These are phyloP conservation scores for Meteorus sp. DNA, from an alignment of 1,140 invertebrate genomes.

Conservation along the genomic window DNA sequence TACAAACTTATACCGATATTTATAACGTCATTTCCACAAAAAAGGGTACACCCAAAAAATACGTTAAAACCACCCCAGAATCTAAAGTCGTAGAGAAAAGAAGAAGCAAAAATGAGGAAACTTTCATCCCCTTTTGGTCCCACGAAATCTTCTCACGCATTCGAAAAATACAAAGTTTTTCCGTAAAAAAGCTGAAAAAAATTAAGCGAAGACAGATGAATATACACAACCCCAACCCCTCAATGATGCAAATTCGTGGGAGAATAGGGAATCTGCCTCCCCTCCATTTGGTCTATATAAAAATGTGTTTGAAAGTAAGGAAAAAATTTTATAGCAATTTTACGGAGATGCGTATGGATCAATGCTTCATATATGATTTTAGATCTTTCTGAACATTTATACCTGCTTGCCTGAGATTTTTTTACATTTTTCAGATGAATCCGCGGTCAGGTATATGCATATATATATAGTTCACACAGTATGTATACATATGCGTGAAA, in stretches of 20 bases:
- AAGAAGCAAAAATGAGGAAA: too few relatives aligned
- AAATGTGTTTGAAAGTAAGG: conserved; percentile 12
- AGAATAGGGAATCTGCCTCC: conserved; percentile 28
- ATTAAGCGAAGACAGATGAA: neutral
- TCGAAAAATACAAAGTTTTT: conserved; percentile 1
- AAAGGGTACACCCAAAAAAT: conserved; percentile 30
- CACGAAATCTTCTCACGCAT: conserved; percentile 27
- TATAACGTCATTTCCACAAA: neutral
- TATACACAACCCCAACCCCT: neutral
- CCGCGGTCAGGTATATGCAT: conserved; percentile 41
- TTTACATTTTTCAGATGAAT: conserved; percentile 42
- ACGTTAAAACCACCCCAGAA: conserved; percentile 43
- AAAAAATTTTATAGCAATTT: conserved; percentile 44
- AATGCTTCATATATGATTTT: conserved; percentile 29
- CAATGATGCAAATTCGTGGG: conserved; percentile 34
- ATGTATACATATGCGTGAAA: too few relatives aligned
- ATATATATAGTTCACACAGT: neutral
- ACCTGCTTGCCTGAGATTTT: conserved; percentile 37
- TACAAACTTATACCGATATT: neutral
- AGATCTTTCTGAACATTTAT: conserved; percentile 13
- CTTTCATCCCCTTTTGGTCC: conserved; percentile 16
- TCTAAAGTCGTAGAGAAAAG: too few relatives aligned
- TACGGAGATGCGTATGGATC: too few relatives aligned
- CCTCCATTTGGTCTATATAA: conserved; percentile 2
- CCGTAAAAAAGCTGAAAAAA: conserved; percentile 11